Conservation (phyloP, 2,113 vertebrate species). For the Petrocephalus microphthalmus region DNA sequence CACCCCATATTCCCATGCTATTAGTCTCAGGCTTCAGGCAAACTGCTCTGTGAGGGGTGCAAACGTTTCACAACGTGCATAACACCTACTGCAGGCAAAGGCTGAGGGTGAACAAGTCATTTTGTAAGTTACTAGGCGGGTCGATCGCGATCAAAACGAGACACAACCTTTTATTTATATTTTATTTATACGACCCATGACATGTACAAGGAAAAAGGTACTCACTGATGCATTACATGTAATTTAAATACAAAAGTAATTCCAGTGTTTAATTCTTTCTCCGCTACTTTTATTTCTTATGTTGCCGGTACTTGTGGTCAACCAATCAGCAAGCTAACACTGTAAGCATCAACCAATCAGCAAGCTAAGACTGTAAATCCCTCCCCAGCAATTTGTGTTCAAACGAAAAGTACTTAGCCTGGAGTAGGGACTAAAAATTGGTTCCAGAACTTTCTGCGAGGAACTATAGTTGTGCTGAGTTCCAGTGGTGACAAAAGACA, state of each 20-base stretch:
- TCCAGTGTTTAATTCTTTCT: neutral
- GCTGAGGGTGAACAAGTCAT: neutral
- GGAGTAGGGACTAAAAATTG: neutral
- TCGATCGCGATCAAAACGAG: neutral
- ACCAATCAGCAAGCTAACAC: neutral
- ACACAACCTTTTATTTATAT: neutral
- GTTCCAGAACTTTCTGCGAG: neutral
- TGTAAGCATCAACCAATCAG: neutral
- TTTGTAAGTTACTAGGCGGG: neutral
- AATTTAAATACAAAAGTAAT: neutral
- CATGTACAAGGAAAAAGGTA: neutral
- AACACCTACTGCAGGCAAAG: neutral
- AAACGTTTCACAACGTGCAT: neutral
- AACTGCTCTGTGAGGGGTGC: neutral
- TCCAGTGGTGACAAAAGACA: neutral
- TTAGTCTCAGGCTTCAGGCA: neutral
- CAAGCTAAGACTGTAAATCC: neutral
- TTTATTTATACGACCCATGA: neutral
- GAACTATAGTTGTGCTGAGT: neutral
- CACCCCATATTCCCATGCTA: neutral
- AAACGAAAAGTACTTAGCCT: neutral
- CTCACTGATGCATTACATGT: neutral
- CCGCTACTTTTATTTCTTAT: neutral
- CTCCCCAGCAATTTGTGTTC: neutral
- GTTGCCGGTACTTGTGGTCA: neutral